phyloP scores from a whole-genome alignment of 2,797 vertebrate genomes.

The Ceyx erithaca region DNA sequence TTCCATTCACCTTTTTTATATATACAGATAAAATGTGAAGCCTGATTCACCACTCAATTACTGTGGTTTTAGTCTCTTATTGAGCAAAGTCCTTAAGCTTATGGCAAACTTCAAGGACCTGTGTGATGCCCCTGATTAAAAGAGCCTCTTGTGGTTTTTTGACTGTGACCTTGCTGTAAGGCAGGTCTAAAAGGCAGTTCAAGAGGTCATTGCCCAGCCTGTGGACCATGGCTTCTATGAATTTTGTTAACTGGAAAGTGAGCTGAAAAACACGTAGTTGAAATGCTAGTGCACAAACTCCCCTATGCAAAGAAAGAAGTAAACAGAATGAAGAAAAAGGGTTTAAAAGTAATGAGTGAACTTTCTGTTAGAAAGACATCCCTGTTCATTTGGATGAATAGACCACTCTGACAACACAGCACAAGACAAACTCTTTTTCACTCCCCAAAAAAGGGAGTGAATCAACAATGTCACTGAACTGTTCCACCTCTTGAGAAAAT shows the following conservation, averaged over 20 bases:
- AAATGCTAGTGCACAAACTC: background rate
- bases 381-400: background rate
- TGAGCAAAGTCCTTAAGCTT: background rate
- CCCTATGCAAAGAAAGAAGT: background rate
- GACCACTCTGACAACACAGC: accelerated
- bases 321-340: background rate
- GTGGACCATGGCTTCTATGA: background rate
- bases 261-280: background rate
- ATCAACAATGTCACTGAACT: background rate
- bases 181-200: background rate
- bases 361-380: background rate
- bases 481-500: background rate
- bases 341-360: background rate
- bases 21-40: background rate
- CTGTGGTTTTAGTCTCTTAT: background rate
- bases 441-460: background rate
- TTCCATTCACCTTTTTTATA: background rate
- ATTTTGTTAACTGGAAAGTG: background rate
- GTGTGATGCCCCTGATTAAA: background rate
- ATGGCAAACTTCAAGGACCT: background rate
- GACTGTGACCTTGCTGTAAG: background rate
- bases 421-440: background rate
- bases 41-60: constrained; percentile 3
- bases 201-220: background rate
- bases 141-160: background rate